These are phyloP conservation scores for Limonius californicus DNA, from an alignment of 1,140 invertebrate species.

Conservation along the genomic window DNA sequence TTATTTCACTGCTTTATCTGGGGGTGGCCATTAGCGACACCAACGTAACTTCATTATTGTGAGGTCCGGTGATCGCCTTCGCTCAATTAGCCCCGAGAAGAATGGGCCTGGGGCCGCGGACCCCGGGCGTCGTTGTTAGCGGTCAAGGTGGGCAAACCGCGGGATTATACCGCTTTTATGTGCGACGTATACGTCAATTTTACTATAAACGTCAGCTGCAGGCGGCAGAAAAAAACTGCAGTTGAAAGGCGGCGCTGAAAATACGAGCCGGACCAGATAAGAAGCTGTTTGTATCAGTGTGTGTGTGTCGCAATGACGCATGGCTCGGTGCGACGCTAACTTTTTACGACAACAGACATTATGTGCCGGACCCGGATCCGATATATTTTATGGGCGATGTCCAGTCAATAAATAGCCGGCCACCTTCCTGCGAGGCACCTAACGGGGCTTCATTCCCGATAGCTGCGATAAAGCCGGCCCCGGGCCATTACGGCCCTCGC, in stretches of 20 bases:
- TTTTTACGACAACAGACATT: slow-evolving; percentile 38
- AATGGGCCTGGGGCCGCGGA: not conserved
- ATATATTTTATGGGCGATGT: slow-evolving; percentile 40
- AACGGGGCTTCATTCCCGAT: slow-evolving; percentile 3
- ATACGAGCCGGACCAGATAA: slow-evolving; percentile 8
- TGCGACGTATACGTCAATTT: slow-evolving; percentile 11
- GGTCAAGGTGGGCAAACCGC: slow-evolving; percentile 15
- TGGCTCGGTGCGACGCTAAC: slow-evolving; percentile 25
- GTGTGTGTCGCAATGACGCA: slow-evolving; percentile 18
- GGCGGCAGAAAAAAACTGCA: not conserved
- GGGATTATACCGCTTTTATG: slow-evolving; percentile 17
- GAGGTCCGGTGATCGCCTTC: slow-evolving; percentile 19
- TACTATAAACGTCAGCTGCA: slow-evolving; percentile 17
- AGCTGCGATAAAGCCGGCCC: slow-evolving; percentile 25
- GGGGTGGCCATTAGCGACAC: slow-evolving; percentile 18
- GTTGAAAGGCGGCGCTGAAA: not conserved
- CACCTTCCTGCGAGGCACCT: slow-evolving; percentile 25
- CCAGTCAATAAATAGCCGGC: slow-evolving; percentile 38
- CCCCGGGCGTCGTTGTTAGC: slow-evolving; percentile 3
- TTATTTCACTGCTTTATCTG: slow-evolving; percentile 26
- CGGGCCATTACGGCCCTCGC: slow-evolving; percentile 10
- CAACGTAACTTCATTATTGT: slow-evolving; percentile 27
- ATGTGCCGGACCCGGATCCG: slow-evolving; percentile 31
- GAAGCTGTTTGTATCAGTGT: slow-evolving; percentile 22
- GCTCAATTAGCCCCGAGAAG: slow-evolving; percentile 27